Evolutionary conservation across 2,113 vertebrate genomes (phyloP).

Genomic region (Anarrhichthys ocellatus): DNA sequence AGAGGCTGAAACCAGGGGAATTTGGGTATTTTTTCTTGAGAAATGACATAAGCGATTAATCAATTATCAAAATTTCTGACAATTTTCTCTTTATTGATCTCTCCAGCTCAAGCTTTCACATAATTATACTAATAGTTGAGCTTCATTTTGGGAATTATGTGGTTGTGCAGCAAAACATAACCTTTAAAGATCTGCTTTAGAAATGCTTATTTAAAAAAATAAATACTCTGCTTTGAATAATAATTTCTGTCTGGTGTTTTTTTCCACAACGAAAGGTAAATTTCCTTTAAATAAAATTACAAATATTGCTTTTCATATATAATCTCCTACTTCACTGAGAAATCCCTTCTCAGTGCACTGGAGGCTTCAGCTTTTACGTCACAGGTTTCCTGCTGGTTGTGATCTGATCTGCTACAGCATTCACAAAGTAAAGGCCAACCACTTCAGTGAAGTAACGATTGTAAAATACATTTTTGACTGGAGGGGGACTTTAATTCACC

Average conservation of each 20-base stretch:
- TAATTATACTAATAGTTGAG: neutral
- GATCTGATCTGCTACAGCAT: no score
- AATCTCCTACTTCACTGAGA: neutral
- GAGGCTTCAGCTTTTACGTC: neutral
- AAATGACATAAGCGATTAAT: neutral
- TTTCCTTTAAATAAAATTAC: neutral
- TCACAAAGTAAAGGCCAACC: no score
- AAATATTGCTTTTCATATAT: neutral
- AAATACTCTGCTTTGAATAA: constrained; percentile 1
- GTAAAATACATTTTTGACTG: no score
- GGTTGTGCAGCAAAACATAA: neutral
- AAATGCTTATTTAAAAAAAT: neutral
- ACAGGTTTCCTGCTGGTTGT: no score
- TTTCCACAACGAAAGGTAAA: neutral
- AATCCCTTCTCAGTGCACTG: no score
- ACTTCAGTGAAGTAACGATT: no score
- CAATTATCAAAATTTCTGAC: neutral
- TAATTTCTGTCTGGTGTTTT: neutral
- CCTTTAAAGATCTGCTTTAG: neutral
- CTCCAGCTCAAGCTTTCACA: neutral
- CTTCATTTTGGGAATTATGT: neutral
- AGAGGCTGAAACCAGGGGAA: neutral
- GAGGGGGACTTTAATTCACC: neutral
- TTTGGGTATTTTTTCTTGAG: neutral
- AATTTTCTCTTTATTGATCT: neutral